phyloP scores from a whole-genome alignment of 2,888 invertebrate genomes.

The Drosophila setosimentum region DNA sequence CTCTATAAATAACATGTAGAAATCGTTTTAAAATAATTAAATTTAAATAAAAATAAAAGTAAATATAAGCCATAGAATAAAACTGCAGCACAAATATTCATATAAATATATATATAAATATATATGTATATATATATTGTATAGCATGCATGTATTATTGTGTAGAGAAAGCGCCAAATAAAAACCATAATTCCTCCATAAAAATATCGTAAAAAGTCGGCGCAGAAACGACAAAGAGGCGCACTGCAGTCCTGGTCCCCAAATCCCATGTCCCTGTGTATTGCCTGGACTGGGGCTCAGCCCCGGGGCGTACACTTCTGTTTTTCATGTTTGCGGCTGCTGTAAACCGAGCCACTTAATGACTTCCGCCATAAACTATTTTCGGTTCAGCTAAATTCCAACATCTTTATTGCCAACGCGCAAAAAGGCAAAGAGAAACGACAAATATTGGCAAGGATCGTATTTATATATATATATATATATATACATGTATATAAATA shows the following conservation, averaged over 20 bases:
- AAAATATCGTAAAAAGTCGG: constrained; percentile 75
- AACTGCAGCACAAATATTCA: constrained; percentile 60
- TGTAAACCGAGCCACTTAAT: constrained; percentile 80
- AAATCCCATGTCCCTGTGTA: constrained; percentile 3
- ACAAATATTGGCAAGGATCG: constrained; percentile 70
- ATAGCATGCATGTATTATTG: constrained; percentile 5
- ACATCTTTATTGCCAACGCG: constrained; percentile 75
- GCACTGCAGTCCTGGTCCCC: constrained; percentile 10
- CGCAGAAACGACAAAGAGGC: constrained; percentile 44
- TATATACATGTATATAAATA: constrained; percentile 13
- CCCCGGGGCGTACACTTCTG: constrained; percentile 68
- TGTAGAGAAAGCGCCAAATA: constrained; percentile 66
- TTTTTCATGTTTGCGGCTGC: constrained; percentile 80
- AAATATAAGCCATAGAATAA: constrained; percentile 23
- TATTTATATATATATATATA: constrained; percentile 17
- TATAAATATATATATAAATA: neutral
- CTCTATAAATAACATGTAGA: constrained; percentile 42
- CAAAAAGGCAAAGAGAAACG: constrained; percentile 59
- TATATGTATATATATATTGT: neutral
- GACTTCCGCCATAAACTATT: constrained; percentile 81
- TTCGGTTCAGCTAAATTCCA: constrained; percentile 80
- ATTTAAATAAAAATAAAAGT: constrained; percentile 48
- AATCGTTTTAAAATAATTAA: constrained; percentile 78
- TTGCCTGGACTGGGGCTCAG: constrained; percentile 16
- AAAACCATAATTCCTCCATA: constrained; percentile 79